Conservation (phyloP, 2,113 vertebrate genomes). For the Capreolus pygargus region DNA sequence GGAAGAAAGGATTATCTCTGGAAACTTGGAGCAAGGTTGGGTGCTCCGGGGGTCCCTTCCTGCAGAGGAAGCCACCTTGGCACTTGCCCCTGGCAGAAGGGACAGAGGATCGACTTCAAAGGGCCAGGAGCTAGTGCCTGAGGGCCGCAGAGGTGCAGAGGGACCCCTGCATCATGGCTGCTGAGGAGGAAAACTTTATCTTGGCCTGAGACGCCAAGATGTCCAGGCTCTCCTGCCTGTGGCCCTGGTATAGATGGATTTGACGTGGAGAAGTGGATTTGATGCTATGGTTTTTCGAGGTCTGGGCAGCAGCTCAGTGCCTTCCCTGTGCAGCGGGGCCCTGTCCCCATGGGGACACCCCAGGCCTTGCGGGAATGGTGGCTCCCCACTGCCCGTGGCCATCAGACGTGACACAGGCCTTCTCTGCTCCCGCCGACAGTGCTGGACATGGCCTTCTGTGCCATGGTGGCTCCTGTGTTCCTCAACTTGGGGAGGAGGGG, state of each 20-base stretch:
- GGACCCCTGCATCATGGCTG: not conserved
- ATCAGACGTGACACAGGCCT: not conserved
- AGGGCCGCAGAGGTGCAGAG: not conserved
- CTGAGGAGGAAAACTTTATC: not conserved
- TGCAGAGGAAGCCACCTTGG: slow-evolving; percentile 78
- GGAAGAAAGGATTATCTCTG: slow-evolving; percentile 69
- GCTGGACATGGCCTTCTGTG: not conserved
- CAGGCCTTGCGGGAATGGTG: not conserved
- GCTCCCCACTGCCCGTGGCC: not conserved
- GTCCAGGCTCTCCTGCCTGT: not conserved
- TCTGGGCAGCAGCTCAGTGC: not conserved
- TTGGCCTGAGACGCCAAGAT: not conserved
- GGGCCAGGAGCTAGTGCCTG: slow-evolving; percentile 28
- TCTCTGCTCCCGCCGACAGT: not conserved
- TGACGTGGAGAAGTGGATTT: not conserved
- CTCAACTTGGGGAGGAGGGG: not conserved
- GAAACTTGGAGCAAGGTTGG: slow-evolving; percentile 55
- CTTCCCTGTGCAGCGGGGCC: not conserved
- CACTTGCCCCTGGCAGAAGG: slow-evolving; percentile 64
- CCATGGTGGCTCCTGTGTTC: not conserved
- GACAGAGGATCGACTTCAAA: slow-evolving; percentile 78
- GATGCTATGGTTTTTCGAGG: accelerated
- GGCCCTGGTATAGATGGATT: not conserved
- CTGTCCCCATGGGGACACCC: not conserved
- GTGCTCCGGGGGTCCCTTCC: slow-evolving; percentile 81